Conservation (phyloP, 2,797 vertebrate genomes). For the Euphonia xanthogaster region DNA sequence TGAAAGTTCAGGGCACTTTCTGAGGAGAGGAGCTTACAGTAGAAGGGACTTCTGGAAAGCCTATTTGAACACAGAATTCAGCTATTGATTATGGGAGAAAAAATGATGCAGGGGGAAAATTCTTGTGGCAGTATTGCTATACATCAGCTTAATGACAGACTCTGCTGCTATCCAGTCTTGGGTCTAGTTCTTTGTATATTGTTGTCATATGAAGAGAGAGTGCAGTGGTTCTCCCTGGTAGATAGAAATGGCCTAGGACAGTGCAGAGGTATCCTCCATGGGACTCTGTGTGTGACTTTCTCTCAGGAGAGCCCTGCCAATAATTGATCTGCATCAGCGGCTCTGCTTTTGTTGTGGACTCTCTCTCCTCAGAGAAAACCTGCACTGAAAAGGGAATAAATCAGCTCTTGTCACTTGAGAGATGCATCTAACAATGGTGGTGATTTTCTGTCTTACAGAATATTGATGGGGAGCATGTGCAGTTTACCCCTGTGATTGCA, state of each 20-base stretch:
- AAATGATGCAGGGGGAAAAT: rapidly evolving
- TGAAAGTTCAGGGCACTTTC: background rate
- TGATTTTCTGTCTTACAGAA: background rate
- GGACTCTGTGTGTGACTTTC: background rate
- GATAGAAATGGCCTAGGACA: background rate
- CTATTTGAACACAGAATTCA: background rate
- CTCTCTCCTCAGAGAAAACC: background rate
- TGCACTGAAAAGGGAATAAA: background rate
- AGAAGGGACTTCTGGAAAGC: background rate
- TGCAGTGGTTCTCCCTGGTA: background rate
- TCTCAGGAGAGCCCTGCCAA: background rate
- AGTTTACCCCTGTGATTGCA: background rate
- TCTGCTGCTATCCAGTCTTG: background rate
- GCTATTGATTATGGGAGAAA: background rate
- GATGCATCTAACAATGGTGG: background rate
- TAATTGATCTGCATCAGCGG: background rate
- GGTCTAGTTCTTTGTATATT: background rate
- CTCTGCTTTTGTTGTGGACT: background rate
- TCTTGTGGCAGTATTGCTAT: background rate
- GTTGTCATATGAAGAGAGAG: background rate
- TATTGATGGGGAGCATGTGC: background rate
- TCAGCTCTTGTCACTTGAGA: background rate
- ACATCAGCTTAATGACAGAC: background rate
- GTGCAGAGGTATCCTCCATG: background rate
- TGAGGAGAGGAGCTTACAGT: background rate